Conservation (phyloP, 2,113 vertebrate genomes). For the Craseonycteris thonglongyai region DNA sequence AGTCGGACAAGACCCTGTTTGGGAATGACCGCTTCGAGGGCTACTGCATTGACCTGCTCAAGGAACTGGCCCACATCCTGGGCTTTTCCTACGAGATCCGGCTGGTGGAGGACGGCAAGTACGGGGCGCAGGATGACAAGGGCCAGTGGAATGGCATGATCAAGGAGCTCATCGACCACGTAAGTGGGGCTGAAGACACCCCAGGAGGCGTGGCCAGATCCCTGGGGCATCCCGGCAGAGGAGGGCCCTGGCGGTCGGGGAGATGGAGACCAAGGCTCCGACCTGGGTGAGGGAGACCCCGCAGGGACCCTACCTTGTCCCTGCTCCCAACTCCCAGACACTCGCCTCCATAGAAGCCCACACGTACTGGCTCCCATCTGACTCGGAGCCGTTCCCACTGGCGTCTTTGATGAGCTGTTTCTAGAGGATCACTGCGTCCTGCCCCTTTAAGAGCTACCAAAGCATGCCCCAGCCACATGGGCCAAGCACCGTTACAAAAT, state of each 20-base stretch:
- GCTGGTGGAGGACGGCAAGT: slow-evolving; percentile 94
- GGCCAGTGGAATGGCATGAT: slow-evolving; percentile 99
- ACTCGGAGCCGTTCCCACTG: not conserved
- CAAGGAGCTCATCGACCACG: slow-evolving; percentile 97
- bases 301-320: not conserved
- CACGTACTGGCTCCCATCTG: fast-evolving
- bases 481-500: not conserved
- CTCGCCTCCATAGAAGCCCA: fast-evolving
- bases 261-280: not conserved
- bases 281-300: not conserved
- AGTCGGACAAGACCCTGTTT: slow-evolving; percentile 92
- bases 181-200: slow-evolving; percentile 76
- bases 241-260: not conserved
- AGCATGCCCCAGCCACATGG: not conserved
- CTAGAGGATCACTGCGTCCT: not conserved
- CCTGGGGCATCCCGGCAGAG: not conserved
- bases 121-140: slow-evolving; percentile 97
- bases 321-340: not conserved
- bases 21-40: slow-evolving; percentile 98
- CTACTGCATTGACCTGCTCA: slow-evolving; percentile 97
- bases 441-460: not conserved
- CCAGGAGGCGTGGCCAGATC: not conserved
- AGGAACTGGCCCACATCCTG: slow-evolving; percentile 92
- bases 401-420: not conserved
- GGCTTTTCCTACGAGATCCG: slow-evolving; percentile 97